Conservation (phyloP, 1,140 invertebrate species). For the Cataglyphis hispanica region DNA sequence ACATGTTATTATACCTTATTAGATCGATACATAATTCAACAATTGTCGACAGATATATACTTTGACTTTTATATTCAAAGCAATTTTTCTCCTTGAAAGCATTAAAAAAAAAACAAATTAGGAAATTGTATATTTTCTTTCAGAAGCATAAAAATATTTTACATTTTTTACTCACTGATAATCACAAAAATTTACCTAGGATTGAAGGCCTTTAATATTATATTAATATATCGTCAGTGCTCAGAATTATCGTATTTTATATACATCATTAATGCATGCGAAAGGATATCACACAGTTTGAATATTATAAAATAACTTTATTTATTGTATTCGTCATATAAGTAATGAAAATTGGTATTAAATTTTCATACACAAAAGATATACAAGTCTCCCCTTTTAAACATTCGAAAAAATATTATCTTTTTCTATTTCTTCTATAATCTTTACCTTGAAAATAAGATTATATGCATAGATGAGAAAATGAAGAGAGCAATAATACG, state of each 20-base stretch:
- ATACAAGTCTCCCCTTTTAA: background rate
- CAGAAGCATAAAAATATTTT: too few relatives aligned
- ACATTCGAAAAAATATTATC: background rate
- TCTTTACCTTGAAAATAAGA: slow-evolving; percentile 28
- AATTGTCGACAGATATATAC: too few relatives aligned
- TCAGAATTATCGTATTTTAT: background rate
- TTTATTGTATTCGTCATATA: background rate
- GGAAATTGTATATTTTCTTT: too few relatives aligned
- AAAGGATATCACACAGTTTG: too few relatives aligned
- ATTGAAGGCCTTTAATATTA: too few relatives aligned
- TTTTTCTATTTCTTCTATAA: slow-evolving; percentile 25
- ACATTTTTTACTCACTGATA: too few relatives aligned
- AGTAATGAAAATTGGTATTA: slow-evolving; percentile 7
- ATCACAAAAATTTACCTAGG: background rate
- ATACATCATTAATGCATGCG: background rate
- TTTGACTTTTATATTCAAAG: too few relatives aligned
- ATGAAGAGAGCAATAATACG: background rate
- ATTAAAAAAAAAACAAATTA: too few relatives aligned
- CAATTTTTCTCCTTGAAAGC: too few relatives aligned
- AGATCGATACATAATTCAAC: too few relatives aligned
- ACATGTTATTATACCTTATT: too few relatives aligned
- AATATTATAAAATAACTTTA: slow-evolving; percentile 8
- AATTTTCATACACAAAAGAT: background rate
- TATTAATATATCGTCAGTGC: too few relatives aligned
- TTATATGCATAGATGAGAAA: background rate